These are phyloP conservation scores for Orius laevigatus DNA, from an alignment of 1,140 invertebrate genomes.

Conservation along the genomic window DNA sequence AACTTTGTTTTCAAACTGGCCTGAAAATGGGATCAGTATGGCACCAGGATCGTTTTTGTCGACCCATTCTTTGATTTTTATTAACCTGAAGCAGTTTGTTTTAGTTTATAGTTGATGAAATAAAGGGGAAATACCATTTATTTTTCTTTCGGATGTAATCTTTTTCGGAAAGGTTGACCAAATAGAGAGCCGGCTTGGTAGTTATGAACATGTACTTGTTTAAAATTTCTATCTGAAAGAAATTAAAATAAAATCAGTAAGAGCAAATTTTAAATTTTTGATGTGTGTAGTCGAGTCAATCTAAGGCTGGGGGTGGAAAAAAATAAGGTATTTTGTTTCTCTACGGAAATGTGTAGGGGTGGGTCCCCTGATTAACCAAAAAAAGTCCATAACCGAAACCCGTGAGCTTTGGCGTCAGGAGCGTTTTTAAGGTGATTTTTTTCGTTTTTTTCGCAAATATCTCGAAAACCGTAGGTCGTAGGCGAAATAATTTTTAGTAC, in stretches of 20 bases:
- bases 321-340: no score
- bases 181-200: constrained; percentile 94
- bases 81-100: constrained; percentile 46
- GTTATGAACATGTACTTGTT: constrained; percentile 96
- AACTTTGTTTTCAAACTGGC: constrained; percentile 73
- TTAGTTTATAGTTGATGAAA: background rate
- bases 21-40: constrained; percentile 87
- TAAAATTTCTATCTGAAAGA: constrained; percentile 79
- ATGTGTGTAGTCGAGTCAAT: no score
- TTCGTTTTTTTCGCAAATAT: no score
- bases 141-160: constrained; percentile 99
- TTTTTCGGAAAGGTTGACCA: constrained; percentile 94
- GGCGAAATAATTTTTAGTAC: no score
- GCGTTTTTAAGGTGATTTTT: no score
- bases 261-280: background rate
- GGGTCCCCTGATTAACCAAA: no score
- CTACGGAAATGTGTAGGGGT: no score
- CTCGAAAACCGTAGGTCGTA: no score
- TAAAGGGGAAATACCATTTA: constrained; percentile 69
- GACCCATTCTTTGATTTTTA: constrained; percentile 98
- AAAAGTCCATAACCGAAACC: no score
- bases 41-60: constrained; percentile 93
- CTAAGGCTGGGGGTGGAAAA: no score
- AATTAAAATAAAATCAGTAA: constrained; percentile 20
- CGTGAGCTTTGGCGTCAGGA: no score